Percentiles rank a stretch among this genome's conserved stretches.
phyloP scores from a whole-genome alignment of 1,140 invertebrate species.

The Pentalonia nigronervosa region DNA sequence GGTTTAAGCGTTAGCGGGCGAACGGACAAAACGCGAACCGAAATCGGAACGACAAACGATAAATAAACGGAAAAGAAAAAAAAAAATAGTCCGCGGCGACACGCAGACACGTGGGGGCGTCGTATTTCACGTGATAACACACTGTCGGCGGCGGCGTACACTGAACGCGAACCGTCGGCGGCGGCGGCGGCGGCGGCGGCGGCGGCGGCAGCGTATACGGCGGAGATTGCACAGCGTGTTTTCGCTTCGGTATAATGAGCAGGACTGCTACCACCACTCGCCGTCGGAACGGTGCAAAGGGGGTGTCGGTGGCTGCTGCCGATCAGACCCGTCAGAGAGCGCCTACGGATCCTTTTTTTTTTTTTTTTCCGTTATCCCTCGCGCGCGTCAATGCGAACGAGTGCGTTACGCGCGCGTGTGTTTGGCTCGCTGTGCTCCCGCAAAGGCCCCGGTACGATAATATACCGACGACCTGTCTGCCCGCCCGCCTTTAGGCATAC shows the following conservation, averaged over 20 bases:
- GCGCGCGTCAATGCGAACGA: background rate
- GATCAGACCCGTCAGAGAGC: slow-evolving; percentile 49
- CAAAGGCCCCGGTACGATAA: background rate
- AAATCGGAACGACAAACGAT: background rate
- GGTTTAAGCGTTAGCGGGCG: background rate
- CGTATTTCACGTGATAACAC: slow-evolving; percentile 14
- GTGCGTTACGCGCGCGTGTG: background rate
- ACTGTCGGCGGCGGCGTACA: slow-evolving; percentile 26
- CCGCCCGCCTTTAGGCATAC: no score
- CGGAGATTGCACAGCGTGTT: slow-evolving; percentile 48
- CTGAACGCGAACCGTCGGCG: slow-evolving; percentile 13
- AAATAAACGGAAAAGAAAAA: background rate
- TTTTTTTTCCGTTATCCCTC: background rate
- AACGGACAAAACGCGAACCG: background rate
- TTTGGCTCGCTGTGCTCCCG: background rate
- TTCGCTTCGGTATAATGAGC: slow-evolving; percentile 50
- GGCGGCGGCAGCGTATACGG: no score
- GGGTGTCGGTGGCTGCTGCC: background rate
- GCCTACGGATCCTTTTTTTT: background rate
- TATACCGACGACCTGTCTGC: background rate
- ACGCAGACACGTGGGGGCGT: slow-evolving; percentile 28
- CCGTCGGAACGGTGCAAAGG: slow-evolving; percentile 6
- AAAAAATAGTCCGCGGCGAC: background rate
- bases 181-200: background rate
- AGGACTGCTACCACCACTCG: slow-evolving; percentile 46